Conservation (phyloP, 2,113 vertebrate genomes). For the Ameiurus melas region DNA sequence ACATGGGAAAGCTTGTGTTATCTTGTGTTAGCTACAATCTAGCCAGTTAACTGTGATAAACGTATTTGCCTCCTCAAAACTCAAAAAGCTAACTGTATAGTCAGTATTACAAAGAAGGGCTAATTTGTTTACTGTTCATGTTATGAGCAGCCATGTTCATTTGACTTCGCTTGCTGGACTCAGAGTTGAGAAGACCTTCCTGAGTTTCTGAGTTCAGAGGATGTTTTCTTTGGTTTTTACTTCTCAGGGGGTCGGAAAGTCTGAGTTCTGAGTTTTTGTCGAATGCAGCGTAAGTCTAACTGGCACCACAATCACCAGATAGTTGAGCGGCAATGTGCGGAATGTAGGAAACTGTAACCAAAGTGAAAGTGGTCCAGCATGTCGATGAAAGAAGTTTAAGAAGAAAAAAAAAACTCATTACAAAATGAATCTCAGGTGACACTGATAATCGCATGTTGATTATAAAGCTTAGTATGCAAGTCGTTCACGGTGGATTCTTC, state of each 20-base stretch:
- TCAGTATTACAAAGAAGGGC: background rate
- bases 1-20: background rate
- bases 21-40: background rate
- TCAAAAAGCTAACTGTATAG: background rate
- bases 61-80: background rate
- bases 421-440: background rate
- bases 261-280: background rate
- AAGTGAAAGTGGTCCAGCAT: background rate
- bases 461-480: constrained; percentile 1
- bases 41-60: background rate
- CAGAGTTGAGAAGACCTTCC: background rate
- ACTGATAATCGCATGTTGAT: background rate
- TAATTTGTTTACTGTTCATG: background rate
- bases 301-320: background rate
- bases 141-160: background rate
- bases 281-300: background rate
- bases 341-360: background rate
- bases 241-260: background rate
- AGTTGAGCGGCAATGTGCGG: background rate
- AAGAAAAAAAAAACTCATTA: background rate
- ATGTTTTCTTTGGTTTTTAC: background rate
- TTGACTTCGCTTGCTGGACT: background rate
- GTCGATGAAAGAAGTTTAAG: background rate
- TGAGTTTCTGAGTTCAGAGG: background rate
- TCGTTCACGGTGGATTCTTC: background rate